These are phyloP conservation scores for Stenopsyche tienmushanensis DNA, from an alignment of 1,140 invertebrate species.

Conservation along the genomic window DNA sequence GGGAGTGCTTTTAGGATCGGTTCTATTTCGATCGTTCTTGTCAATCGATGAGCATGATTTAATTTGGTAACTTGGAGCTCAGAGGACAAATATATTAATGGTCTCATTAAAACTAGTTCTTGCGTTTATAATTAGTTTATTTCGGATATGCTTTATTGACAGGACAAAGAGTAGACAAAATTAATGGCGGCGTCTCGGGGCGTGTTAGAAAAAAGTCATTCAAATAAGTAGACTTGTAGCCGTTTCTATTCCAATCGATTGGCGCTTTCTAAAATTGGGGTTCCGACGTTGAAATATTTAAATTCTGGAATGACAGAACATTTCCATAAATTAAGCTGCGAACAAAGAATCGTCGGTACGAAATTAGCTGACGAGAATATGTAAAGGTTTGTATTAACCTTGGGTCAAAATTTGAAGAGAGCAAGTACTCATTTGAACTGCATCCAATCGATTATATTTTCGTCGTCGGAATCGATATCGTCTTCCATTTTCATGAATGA, in stretches of 20 bases:
- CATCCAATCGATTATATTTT: too few species aligned
- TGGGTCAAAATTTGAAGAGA: background rate
- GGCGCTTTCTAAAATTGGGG: background rate
- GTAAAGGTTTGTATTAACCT: background rate
- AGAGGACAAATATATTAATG: background rate
- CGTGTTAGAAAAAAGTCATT: background rate
- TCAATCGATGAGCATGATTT: background rate
- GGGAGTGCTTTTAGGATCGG: too few species aligned
- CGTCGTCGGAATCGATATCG: too few species aligned
- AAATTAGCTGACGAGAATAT: background rate
- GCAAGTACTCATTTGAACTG: background rate
- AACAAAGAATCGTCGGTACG: background rate
- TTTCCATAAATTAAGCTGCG: too few species aligned
- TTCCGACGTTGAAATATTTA: background rate
- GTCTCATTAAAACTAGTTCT: constrained; percentile 1
- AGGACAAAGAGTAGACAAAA: background rate
- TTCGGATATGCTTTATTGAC: background rate
- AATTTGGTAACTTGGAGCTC: background rate
- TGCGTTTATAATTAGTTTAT: background rate
- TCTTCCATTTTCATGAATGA: too few species aligned
- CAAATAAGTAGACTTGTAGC: background rate
- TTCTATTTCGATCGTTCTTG: background rate
- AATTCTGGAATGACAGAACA: too few species aligned
- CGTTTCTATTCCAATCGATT: background rate
- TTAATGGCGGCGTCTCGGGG: constrained; percentile 1